Percentiles rank a stretch among this genome's conserved stretches.
These are phyloP conservation scores for Rhopalosiphum padi DNA, from an alignment of 1,140 invertebrate genomes.

Conservation along the genomic window DNA sequence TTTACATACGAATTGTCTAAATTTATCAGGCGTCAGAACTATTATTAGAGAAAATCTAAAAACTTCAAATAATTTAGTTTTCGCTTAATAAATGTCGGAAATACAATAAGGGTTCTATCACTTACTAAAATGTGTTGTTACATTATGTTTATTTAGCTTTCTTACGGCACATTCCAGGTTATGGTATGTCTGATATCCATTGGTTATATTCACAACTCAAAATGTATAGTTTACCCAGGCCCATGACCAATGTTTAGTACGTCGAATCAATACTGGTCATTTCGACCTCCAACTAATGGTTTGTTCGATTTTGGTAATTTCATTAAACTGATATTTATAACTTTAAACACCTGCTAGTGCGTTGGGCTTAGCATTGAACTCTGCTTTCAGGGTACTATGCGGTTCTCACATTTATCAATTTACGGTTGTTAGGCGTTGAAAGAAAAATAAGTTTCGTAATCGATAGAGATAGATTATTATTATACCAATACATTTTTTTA, in stretches of 20 bases:
- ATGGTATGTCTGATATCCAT: background rate
- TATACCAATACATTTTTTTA: background rate
- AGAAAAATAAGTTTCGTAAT: background rate
- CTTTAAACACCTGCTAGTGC: background rate
- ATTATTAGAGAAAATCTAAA: background rate
- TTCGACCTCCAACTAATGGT: background rate
- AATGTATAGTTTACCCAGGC: background rate
- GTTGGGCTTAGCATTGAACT: background rate
- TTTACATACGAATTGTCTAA: no score
- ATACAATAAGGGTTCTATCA: background rate
- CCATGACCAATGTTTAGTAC: background rate
- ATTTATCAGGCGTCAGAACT: background rate
- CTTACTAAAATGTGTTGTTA: background rate
- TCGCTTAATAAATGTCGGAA: background rate
- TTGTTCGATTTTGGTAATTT: background rate
- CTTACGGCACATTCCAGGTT: background rate
- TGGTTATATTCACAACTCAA: background rate
- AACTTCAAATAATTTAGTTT: background rate
- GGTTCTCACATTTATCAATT: background rate
- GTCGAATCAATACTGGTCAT: background rate
- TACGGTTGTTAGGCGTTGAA: background rate
- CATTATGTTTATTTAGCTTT: background rate
- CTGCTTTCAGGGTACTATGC: background rate
- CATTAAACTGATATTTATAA: constrained; percentile 13
- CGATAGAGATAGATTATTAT: background rate